Conservation (phyloP, 2,888 invertebrate species). For the Arge pagana region DNA sequence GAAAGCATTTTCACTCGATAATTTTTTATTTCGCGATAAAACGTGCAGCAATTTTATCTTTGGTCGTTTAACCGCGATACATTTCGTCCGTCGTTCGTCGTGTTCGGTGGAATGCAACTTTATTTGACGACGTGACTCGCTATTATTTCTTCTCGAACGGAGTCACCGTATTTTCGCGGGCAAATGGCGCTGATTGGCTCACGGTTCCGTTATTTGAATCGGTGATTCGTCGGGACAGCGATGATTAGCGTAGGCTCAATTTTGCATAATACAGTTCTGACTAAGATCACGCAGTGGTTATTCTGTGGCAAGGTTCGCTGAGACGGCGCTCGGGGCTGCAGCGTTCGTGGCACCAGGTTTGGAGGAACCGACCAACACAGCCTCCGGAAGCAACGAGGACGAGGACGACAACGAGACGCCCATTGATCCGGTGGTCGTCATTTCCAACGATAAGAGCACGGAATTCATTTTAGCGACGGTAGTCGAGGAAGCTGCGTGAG, state of each 20-base stretch:
- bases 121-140: too few species aligned
- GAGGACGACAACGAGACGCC: constrained; percentile 70
- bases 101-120: too few species aligned
- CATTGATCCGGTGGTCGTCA: constrained; percentile 63
- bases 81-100: too few species aligned
- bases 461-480: constrained; percentile 91
- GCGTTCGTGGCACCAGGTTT: constrained; percentile 67
- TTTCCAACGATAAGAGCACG: constrained; percentile 88
- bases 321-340: constrained; percentile 72
- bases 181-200: too few species aligned
- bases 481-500: constrained; percentile 83
- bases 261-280: constrained; percentile 38
- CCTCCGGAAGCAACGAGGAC: constrained; percentile 87
- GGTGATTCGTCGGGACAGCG: neutral
- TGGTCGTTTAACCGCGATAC: too few species aligned
- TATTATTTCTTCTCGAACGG: too few species aligned
- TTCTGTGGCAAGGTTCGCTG: constrained; percentile 69
- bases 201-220: neutral
- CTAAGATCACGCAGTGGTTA: constrained; percentile 58
- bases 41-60: too few species aligned
- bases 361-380: constrained; percentile 86
- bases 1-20: too few species aligned
- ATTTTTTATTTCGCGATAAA: too few species aligned
- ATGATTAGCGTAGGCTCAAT: neutral
- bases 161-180: too few species aligned